Conservation (phyloP, 2,113 vertebrate species). For the Caloenas nicobarica region DNA sequence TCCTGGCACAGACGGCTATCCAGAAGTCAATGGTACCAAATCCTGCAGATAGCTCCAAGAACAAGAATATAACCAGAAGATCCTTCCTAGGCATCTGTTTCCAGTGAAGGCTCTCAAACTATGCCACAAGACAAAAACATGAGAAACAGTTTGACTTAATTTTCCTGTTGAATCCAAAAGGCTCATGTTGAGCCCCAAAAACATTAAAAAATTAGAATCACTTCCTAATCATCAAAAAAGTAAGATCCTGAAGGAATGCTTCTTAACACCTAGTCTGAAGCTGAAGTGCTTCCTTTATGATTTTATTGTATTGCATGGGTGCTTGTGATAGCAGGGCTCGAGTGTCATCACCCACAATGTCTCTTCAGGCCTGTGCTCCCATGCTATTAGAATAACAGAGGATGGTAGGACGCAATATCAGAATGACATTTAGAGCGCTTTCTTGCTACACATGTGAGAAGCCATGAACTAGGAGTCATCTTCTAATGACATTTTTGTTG, state of each 20-base stretch:
- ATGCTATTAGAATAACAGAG: background rate
- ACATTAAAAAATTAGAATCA: background rate
- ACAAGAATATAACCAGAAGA: background rate
- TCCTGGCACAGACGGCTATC: background rate
- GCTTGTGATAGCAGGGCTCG: background rate
- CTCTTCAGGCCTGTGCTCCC: background rate
- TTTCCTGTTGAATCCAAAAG: background rate
- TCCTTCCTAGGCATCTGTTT: background rate
- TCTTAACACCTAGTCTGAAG: background rate
- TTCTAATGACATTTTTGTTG: background rate
- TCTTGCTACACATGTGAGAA: background rate
- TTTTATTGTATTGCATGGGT: background rate
- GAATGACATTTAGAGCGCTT: background rate
- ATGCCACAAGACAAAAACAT: background rate
- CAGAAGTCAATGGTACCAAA: background rate
- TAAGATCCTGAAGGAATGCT: background rate
- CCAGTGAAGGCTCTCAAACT: background rate
- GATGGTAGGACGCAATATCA: background rate
- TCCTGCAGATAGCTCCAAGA: background rate
- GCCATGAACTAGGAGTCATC: background rate
- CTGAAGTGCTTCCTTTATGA: background rate
- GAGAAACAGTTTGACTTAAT: background rate
- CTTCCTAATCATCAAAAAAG: background rate
- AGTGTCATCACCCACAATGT: accelerated
- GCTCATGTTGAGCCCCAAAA: background rate